Evolutionary conservation across 2,797 vertebrate species (phyloP).

Genomic region (Sebastes paucispinis): DNA sequence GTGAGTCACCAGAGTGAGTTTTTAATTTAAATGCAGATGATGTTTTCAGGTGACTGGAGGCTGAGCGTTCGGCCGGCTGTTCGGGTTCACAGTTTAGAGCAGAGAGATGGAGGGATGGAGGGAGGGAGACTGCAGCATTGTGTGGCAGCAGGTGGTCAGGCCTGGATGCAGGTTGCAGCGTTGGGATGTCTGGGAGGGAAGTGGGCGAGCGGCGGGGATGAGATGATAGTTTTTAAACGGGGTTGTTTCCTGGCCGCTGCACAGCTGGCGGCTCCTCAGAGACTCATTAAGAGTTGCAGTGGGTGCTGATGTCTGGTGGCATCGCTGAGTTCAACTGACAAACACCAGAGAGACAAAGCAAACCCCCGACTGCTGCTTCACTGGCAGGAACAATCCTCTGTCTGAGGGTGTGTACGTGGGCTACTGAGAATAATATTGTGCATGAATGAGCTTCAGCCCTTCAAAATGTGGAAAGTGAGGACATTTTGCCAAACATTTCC

Average conservation of each 20-base stretch:
- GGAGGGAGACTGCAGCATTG: conserved; percentile 1
- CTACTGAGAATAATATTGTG: background rate
- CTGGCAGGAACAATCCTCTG: background rate
- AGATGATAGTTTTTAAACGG: conserved; percentile 48
- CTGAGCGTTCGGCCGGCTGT: conserved; percentile 4
- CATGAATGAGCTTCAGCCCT: background rate
- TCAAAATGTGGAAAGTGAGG: background rate
- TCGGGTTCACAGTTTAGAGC: conserved; percentile 31
- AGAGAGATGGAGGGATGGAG: background rate
- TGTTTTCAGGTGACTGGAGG: conserved; percentile 40
- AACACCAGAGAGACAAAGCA: conserved; percentile 27
- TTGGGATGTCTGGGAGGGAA: conserved; percentile 48
- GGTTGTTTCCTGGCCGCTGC: conserved; percentile 66
- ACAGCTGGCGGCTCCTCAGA: conserved; percentile 61
- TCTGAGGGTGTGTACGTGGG: background rate
- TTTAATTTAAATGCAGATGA: conserved; percentile 66
- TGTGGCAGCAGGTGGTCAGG: conserved; percentile 39
- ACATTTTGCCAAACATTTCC: background rate
- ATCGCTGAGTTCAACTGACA: conserved; percentile 16
- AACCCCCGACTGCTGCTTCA: conserved; percentile 1
- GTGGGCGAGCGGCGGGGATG: conserved; percentile 25
- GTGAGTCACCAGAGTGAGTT: conserved; percentile 9
- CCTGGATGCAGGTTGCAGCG: conserved; percentile 30
- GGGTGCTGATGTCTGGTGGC: conserved; percentile 41
- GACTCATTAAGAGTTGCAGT: conserved; percentile 64